Base-by-base conservation (phyloP, 2,113 vertebrate species). In the Callocephalon fimbriatum region DNA sequence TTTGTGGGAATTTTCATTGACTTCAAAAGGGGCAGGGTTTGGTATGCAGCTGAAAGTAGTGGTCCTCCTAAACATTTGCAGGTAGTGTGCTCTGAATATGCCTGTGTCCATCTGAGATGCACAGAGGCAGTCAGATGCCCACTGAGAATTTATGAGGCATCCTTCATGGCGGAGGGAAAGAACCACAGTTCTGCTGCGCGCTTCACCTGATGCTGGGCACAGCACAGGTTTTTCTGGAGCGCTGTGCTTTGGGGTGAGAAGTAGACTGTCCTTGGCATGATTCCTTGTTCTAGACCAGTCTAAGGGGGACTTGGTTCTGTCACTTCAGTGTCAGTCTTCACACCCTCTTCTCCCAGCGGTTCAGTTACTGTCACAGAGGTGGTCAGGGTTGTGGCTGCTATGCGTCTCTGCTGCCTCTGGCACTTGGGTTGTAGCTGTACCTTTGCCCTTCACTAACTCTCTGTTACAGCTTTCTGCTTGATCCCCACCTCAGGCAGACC, bases 191-290 rank as follows among this genome's bases (percentile, higher is more conserved):
- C n/a, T 76, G 27, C 78, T 58, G 40, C 29, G 58, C 26, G 20
- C 13, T 91, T 32, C 15, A 19, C 42, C 51, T 45, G 19, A 40
- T n/a, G 40, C 32, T 20, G 19, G 15, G n/a, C 45, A 68, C 44
- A 45, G 12, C 6, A 23, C 0, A 0, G 0, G 2, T 1, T 59
- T 76, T 73, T n/a, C 53, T 58, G 8, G 9, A 76, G 9, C 6
- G 8, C 42, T 15, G 42, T 44, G 18, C 9, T 71, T 7, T 48
- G 25, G 29, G 37, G 22, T 71, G 42, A 72, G 71, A 27, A 65
- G 13, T 27, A 67, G 23, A 9, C 10, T 38, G 22, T 32, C 14
- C 19, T 48, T 45, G 44, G 21, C 35, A 15, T 13, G 14, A 17
- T 44, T 82, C 72, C 38, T 65, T 47, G 6, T n/a, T 82, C 26